Evolutionary conservation across 2,113 vertebrate genomes (phyloP).

Genomic region (Platichthys flesus): DNA sequence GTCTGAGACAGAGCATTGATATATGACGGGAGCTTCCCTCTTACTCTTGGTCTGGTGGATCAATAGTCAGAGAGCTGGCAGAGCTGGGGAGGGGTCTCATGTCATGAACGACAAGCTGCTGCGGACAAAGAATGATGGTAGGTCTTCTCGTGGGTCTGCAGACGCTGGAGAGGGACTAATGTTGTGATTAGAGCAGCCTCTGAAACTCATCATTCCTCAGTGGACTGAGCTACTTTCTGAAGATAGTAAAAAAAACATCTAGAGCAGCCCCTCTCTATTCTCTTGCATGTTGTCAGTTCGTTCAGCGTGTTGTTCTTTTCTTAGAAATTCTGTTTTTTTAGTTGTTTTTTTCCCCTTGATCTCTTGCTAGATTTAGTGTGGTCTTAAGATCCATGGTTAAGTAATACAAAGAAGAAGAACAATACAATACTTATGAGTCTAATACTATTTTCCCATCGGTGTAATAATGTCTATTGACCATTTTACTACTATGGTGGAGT

Average conservation of each 20-base stretch:
- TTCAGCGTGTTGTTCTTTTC: constrained; percentile 14
- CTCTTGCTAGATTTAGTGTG: neutral
- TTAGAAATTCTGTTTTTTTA: constrained; percentile 3
- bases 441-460: too few species aligned
- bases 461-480: too few species aligned
- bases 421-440: too few species aligned
- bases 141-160: constrained; percentile 19
- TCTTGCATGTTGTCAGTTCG: constrained; percentile 1
- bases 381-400: neutral
- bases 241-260: constrained; percentile 29
- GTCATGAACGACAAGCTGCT: constrained; percentile 22
- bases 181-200: constrained; percentile 44
- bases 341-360: constrained; percentile 7
- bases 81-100: constrained; percentile 25
- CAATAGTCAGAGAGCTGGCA: constrained; percentile 49
- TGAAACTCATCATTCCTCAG: constrained; percentile 30
- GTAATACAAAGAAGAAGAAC: too few species aligned
- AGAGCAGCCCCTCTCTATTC: constrained; percentile 8
- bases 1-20: constrained; percentile 44
- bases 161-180: constrained; percentile 19
- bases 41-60: constrained; percentile 42
- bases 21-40: constrained; percentile 45
- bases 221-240: constrained; percentile 30
- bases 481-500: too few species aligned
- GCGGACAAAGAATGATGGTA: constrained; percentile 41